These are phyloP conservation scores for Corapipo altera DNA, from an alignment of 2,113 vertebrate genomes.

Conservation along the genomic window DNA sequence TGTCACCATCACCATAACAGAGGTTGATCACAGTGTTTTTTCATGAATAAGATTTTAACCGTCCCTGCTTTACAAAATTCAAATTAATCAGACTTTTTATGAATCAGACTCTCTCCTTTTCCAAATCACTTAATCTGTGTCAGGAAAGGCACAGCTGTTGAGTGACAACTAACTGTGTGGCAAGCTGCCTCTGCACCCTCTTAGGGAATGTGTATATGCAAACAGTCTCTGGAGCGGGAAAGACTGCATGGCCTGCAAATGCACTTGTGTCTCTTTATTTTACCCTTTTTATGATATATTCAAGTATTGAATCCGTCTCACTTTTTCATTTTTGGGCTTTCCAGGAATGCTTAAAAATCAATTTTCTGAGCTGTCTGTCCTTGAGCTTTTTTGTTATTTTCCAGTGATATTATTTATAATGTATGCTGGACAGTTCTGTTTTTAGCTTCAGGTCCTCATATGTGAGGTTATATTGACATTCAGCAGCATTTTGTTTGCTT, in stretches of 20 bases:
- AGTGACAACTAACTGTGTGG: neutral
- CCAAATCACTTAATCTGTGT: neutral
- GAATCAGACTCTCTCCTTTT: neutral
- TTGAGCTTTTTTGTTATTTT: neutral
- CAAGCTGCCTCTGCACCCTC: neutral
- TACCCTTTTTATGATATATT: neutral
- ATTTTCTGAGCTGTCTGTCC: neutral
- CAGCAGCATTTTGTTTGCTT: neutral
- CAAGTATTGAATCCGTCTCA: neutral
- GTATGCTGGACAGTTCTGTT: neutral
- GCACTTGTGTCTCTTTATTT: neutral
- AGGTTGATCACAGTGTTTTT: neutral
- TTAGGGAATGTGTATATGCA: neutral
- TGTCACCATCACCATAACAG: neutral
- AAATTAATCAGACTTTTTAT: neutral
- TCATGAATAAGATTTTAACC: neutral
- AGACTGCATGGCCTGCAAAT: neutral
- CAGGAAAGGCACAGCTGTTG: slow-evolving; percentile 23
- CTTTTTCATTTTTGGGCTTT: neutral
- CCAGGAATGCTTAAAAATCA: neutral
- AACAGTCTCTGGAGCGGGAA: neutral
- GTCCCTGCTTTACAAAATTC: neutral
- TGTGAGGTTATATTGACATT: neutral
- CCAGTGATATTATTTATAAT: neutral
- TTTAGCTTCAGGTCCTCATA: neutral